Conservation (phyloP, 2,888 invertebrate species). For the Sipha maydis region DNA sequence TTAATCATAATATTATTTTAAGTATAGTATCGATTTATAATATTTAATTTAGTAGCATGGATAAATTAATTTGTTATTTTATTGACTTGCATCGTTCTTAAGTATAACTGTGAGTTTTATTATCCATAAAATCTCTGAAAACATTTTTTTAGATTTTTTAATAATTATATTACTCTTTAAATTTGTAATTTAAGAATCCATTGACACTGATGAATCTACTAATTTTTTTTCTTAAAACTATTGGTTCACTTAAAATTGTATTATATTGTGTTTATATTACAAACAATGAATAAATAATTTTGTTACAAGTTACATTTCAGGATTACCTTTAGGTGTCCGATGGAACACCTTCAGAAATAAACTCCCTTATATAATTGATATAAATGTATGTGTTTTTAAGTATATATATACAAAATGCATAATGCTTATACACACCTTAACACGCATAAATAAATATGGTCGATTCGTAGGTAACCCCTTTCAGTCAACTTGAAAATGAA, state of each 20-base stretch:
- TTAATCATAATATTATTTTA: too few species aligned
- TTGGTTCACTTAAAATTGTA: neutral
- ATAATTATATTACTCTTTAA: neutral
- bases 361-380: slow-evolving; percentile 10
- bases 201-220: slow-evolving; percentile 19
- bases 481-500: neutral
- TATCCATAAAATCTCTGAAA: neutral
- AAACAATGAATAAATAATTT: slow-evolving; percentile 47
- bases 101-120: too few species aligned
- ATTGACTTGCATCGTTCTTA: too few species aligned
- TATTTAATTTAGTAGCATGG: too few species aligned
- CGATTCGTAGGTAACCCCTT: slow-evolving; percentile 43
- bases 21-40: too few species aligned
- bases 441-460: slow-evolving; percentile 30
- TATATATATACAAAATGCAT: slow-evolving; percentile 1
- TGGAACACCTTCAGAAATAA: slow-evolving; percentile 42
- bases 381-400: neutral
- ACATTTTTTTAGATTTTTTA: neutral
- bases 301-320: slow-evolving; percentile 57
- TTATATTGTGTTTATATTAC: neutral
- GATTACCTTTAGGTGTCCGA: slow-evolving; percentile 37
- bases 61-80: too few species aligned
- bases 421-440: neutral
- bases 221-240: neutral
- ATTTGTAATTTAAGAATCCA: neutral